phyloP scores from a whole-genome alignment of 2,888 invertebrate species.

The Ashinkailepas kermadecensis region DNA sequence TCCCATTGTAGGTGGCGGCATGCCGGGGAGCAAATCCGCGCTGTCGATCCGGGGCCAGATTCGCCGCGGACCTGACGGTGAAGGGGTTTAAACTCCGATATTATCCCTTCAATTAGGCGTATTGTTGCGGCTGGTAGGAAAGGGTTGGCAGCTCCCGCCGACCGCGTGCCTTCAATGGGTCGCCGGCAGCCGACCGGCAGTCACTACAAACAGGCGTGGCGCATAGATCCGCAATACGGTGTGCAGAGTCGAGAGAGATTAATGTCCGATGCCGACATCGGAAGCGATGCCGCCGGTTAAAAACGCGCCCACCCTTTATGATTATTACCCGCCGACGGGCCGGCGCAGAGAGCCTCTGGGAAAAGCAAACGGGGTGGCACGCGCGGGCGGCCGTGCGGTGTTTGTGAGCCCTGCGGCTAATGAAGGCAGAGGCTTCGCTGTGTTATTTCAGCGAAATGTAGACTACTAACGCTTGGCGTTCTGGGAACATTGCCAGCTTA shows the following conservation, averaged over 20 bases:
- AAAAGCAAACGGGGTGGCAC: slow-evolving; percentile 1
- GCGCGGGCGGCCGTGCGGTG: background rate
- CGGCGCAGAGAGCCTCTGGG: background rate
- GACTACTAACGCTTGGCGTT: background rate
- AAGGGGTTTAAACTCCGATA: slow-evolving; percentile 18
- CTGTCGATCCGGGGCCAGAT: background rate
- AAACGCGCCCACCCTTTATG: slow-evolving; percentile 3
- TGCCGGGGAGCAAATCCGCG: background rate
- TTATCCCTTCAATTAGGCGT: slow-evolving; percentile 21
- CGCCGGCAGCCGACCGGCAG: background rate
- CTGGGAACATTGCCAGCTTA: too few species aligned
- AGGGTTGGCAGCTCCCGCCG: background rate
- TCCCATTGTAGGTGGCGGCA: background rate
- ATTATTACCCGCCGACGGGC: slow-evolving; percentile 2
- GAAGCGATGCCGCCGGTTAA: background rate
- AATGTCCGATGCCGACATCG: background rate
- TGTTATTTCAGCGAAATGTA: background rate
- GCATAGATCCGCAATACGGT: background rate
- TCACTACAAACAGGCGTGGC: slow-evolving; percentile 7
- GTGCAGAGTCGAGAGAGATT: background rate
- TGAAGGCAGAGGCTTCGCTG: background rate
- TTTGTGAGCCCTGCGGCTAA: background rate
- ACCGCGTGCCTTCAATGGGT: background rate
- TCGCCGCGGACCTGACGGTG: background rate
- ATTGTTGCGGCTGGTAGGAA: slow-evolving; percentile 8